Base-by-base conservation (phyloP, 2,113 vertebrate genomes). In the Paralichthys olivaceus region DNA sequence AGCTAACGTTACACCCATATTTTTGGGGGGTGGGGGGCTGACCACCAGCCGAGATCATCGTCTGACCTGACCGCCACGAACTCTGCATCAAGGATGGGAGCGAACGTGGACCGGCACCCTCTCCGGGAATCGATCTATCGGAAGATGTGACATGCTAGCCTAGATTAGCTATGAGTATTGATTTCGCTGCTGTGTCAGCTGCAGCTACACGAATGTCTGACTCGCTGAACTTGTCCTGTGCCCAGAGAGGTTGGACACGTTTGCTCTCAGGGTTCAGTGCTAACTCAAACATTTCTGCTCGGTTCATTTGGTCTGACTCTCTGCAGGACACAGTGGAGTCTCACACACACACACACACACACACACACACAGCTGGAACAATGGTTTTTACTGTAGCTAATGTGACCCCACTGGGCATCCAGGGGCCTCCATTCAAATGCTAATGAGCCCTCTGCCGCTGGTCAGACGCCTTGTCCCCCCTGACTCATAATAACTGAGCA, bases 301-400 rank as follows among this genome's bases (percentile, higher is more conserved):
- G 45, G 45, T 4, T 47, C 17, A 5, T 19, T 49, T 19, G 45
- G 74, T 79, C 56, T 68, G 47, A 55, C 63, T 80, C 8, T 72
- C 40, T 69, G 73, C 56, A 32, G 63, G 63, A 47, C 49, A 59
- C 28, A 43, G 6, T 66, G 2, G 2, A 47, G 63, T 32, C 34
- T 25, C 22, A 57, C 32, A 45, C 54, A n/a, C 26, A 59, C 51
- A 22, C 60, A 59, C 62, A 40, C 17, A 45, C 67, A 32, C 13
- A 56, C 51, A 71, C 45, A 51, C 22, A 43, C 85, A 86, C 86
- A 85, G 83, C 75, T 77, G 85, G 73, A 87, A 92, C 91, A 92
- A 91, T 89, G 83, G 81, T 49, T 77, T 81, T 77, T 79, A 91
- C 91, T 92, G 91, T 91, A 87, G 85, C 85, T 86, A 89, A 90